Evolutionary conservation across 2,113 vertebrate species (phyloP).

Genomic region (Lepus americanus): DNA sequence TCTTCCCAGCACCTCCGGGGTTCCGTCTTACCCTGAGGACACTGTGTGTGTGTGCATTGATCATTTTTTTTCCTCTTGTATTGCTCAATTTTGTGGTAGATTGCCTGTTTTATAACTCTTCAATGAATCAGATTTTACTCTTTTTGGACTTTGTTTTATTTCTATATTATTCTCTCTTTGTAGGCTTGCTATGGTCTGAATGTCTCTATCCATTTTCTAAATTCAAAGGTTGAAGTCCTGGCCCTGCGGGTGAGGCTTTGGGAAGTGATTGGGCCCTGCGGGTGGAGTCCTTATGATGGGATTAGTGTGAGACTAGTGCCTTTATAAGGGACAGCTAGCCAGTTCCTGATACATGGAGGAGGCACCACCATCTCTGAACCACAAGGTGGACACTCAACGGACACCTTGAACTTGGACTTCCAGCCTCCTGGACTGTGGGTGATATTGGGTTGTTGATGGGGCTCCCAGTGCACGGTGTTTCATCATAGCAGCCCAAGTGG

Average conservation of each 20-base stretch:
- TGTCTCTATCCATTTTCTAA: neutral
- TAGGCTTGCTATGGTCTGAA: neutral
- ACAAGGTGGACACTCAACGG: neutral
- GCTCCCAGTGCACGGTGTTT: neutral
- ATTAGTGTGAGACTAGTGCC: neutral
- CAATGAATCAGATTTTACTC: neutral
- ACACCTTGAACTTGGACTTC: neutral
- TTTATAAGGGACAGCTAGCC: neutral
- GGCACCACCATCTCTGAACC: accelerated
- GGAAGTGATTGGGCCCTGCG: too few species aligned
- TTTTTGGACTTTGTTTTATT: neutral
- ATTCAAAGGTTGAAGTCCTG: neutral
- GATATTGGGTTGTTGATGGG: neutral
- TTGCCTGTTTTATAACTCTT: neutral
- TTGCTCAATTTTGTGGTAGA: neutral
- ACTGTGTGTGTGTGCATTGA: neutral
- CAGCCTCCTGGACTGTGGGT: neutral
- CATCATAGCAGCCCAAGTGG: neutral
- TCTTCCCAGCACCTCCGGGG: too few species aligned
- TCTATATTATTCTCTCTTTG: neutral
- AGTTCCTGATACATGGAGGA: neutral
- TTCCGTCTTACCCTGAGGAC: too few species aligned
- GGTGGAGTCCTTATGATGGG: neutral
- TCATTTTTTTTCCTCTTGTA: neutral
- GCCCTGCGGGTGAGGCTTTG: neutral